Evolutionary conservation across 1,140 invertebrate genomes (phyloP).

Genomic region (Hycleus cichorii): DNA sequence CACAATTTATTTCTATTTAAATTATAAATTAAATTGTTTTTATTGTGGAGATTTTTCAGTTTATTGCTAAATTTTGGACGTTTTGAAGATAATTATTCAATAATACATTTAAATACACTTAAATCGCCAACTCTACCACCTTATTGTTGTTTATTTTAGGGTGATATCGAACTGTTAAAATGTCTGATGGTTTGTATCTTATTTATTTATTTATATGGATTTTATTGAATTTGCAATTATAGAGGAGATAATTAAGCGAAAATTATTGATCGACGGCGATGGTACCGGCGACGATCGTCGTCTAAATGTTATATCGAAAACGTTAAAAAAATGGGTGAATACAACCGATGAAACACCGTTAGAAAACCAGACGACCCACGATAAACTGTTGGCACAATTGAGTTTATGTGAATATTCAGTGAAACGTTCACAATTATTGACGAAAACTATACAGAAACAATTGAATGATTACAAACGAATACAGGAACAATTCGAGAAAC

Average conservation of each 20-base stretch:
- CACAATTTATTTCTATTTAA: too few relatives aligned
- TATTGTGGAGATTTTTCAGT: too few relatives aligned
- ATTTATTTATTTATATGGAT: too few relatives aligned
- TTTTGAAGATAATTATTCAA: too few relatives aligned
- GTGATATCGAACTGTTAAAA: too few relatives aligned
- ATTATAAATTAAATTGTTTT: too few relatives aligned
- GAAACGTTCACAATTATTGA: conserved; percentile 70
- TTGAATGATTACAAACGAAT: conserved; percentile 76
- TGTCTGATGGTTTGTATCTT: too few relatives aligned
- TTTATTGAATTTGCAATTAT: neutral
- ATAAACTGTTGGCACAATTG: conserved; percentile 73
- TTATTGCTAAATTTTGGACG: too few relatives aligned
- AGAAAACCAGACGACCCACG: conserved; percentile 66
- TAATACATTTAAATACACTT: too few relatives aligned
- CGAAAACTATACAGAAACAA: conserved; percentile 76
- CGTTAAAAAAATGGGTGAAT: conserved; percentile 82
- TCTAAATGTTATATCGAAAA: conserved; percentile 78
- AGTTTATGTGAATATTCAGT: conserved; percentile 84
- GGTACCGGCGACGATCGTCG: conserved; percentile 90
- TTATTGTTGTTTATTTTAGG: too few relatives aligned
- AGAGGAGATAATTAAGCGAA: conserved; percentile 89
- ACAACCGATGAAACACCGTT: conserved; percentile 58
- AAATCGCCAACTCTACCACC: too few relatives aligned
- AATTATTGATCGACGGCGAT: conserved; percentile 90
- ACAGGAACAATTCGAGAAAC: conserved; percentile 65